These are phyloP conservation scores for Lepidocyrtinus sp. DNA, from an alignment of 2,888 invertebrate species.

Conservation along the genomic window DNA sequence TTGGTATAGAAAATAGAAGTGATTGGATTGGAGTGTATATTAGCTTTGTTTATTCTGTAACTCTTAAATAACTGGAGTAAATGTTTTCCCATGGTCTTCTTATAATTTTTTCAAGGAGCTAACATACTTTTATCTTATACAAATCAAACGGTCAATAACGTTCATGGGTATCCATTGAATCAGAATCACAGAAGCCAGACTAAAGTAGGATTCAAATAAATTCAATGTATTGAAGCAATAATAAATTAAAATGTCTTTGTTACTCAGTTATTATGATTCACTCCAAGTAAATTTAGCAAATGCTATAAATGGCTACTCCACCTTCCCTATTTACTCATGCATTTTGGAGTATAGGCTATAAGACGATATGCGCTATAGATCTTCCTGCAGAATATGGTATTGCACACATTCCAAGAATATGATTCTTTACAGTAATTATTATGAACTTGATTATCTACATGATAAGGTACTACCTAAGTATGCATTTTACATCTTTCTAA, in stretches of 20 bases:
- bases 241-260: not conserved
- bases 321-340: not conserved
- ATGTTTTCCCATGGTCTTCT: not conserved
- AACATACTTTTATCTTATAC: not conserved
- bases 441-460: constrained; percentile 1
- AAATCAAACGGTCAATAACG: no score
- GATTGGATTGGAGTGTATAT: no score
- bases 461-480: not conserved
- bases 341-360: no score
- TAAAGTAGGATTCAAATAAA: not conserved
- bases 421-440: not conserved
- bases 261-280: not conserved
- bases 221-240: not conserved
- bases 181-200: no score
- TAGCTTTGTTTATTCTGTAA: not conserved
- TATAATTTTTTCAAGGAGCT: not conserved
- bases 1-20: no score
- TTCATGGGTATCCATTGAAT: no score
- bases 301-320: no score
- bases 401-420: not conserved
- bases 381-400: constrained; percentile 6
- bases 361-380: no score
- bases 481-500: not conserved
- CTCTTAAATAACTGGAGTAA: constrained; percentile 8
- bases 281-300: no score